Percentiles rank a stretch among this genome's conserved stretches.
These are phyloP conservation scores for Meloidogyne floridensis DNA, from an alignment of 1,140 invertebrate species.

Conservation along the genomic window DNA sequence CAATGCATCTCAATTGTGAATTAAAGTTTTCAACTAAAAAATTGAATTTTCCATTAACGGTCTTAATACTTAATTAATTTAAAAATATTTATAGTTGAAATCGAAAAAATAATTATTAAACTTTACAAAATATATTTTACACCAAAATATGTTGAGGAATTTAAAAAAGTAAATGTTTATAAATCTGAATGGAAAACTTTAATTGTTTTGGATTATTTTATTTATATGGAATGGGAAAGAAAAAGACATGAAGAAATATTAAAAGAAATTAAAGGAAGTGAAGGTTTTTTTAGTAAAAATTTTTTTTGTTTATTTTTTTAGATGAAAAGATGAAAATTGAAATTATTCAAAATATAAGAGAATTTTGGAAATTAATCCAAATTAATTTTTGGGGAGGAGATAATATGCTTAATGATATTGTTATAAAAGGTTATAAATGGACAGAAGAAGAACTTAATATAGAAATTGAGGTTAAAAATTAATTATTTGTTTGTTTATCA, in stretches of 20 bases:
- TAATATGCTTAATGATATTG: neutral
- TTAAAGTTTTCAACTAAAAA: no score
- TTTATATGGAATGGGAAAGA: slow-evolving; percentile 1
- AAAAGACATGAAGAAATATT: neutral
- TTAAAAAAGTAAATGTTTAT: neutral
- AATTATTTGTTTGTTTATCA: no score
- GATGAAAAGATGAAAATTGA: neutral
- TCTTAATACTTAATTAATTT: neutral
- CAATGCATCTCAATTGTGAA: no score
- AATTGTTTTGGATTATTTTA: neutral
- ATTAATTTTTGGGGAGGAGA: neutral
- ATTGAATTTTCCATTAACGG: no score
- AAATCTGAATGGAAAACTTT: neutral
- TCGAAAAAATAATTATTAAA: neutral
- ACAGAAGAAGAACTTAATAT: neutral
- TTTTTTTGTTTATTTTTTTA: neutral
- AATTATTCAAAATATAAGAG: neutral
- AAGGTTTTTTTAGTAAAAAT: no score
- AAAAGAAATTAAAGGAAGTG: neutral
- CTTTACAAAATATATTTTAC: neutral
- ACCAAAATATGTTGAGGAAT: neutral
- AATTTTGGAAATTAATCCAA: neutral
- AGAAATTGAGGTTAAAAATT: neutral
- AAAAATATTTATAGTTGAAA: neutral
- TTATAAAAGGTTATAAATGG: neutral